These are phyloP conservation scores for Champsocephalus esox DNA, from an alignment of 2,797 vertebrate species.

Conservation along the genomic window DNA sequence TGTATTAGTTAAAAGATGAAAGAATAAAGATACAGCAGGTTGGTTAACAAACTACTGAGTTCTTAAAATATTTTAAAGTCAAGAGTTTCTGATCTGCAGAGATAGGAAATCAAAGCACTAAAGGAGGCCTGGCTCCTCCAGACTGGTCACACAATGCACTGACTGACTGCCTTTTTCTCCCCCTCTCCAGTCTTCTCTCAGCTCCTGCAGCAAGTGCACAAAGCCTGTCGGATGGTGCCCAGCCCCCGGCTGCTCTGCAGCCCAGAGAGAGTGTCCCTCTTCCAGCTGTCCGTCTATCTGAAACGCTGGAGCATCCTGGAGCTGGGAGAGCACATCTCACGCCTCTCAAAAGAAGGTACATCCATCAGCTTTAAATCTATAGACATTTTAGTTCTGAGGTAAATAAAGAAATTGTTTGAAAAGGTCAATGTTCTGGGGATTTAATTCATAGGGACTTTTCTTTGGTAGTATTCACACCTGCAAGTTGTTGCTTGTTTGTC, in stretches of 20 bases:
- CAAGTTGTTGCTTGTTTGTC: too few species aligned
- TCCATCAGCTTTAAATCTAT: not conserved
- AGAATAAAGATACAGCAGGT: too few species aligned
- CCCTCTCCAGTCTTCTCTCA: slow-evolving; percentile 83
- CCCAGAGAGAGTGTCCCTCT: slow-evolving; percentile 85
- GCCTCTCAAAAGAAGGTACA: slow-evolving; percentile 92
- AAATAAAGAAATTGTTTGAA: not conserved
- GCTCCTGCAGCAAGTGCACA: slow-evolving; percentile 89
- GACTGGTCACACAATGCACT: too few species aligned
- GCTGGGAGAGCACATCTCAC: slow-evolving; percentile 90
- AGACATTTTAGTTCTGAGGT: not conserved
- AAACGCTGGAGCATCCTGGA: slow-evolving; percentile 84
- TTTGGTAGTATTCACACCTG: too few species aligned
- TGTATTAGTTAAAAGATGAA: too few species aligned
- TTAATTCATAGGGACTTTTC: too few species aligned
- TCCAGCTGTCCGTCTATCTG: slow-evolving; percentile 92
- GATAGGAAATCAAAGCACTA: too few species aligned
- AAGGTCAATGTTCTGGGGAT: not conserved
- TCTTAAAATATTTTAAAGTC: too few species aligned
- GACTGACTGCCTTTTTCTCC: too few species aligned
- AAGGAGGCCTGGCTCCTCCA: too few species aligned
- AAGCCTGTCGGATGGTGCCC: slow-evolving; percentile 79
- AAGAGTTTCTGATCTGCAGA: too few species aligned
- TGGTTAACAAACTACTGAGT: too few species aligned
- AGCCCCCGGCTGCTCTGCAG: slow-evolving; percentile 60